Base-by-base conservation (phyloP, 2,797 vertebrate species). In the Momotus momota region DNA sequence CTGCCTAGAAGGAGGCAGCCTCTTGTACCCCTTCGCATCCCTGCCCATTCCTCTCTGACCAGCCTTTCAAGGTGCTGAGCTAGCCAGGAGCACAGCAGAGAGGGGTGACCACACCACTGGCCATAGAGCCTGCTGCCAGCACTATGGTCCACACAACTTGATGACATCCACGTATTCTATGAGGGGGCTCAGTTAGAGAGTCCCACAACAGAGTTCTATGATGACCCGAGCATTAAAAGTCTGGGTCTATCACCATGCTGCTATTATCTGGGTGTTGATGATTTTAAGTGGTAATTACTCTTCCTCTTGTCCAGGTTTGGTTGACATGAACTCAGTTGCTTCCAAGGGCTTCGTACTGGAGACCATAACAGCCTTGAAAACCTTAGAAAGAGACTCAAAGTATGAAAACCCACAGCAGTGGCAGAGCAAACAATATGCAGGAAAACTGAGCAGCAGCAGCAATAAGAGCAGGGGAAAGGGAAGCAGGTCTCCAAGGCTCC, bases 41-140 rank as follows among this genome's bases (percentile, higher is more conserved):
- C 25, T 62, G n/a, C 12, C 26, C 17, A 5, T 22, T 38, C n/a
- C 26, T 52, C 58, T 52, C 29, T 57, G 52, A 49, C 2, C 5
- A 58, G 23, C 5, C 4, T 77, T 88, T 70, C 0, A 0, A 75
- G 49, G 48, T 62, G 6, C 38, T 0, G 0, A 72, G 6, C 43
- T 62, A n/a, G 38, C 33, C 40, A 46, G 27, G 3, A 70, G 41
- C 25, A 25, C 51, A 45, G 67, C 1, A 6, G 57, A 65, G 33
- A 52, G 81, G 3, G 3, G 8, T 61, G 43, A 84, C 6, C 16
- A 62, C 14, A 52, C 38, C 27, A 12, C 19, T 1, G 1, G 23
- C 31, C 8, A 6, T 46, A 61, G 51, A 20, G 27, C 13, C 38
- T 60, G n/a, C 11, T 48, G 83, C 51, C 2, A 3, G 20, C 7